Evolutionary conservation across 2,888 invertebrate genomes (phyloP), one percentile per base, ranked within the genome.

Genomic region (Acleris holmiana): DNA sequence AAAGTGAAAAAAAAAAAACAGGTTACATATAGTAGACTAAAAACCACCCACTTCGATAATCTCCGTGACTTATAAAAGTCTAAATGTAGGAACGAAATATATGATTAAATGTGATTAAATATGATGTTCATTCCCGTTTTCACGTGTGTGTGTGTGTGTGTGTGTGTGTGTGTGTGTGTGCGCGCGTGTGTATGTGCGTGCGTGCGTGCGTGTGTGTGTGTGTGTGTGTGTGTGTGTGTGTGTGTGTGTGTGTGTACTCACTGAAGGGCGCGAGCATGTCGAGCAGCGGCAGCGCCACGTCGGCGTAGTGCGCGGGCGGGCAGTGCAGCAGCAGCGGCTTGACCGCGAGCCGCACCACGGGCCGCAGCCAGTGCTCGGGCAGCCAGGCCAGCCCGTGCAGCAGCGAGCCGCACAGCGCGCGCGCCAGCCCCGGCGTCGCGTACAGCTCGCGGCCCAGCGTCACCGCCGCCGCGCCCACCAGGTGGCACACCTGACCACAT

Each of bases 371-470:
- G 88, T 97, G 96, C 86, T 98, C 98, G 46, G 98, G 98, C 80
- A 98, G 94, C 68, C 92, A 93, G 88, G 95, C 88, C 66, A 96
- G 92, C 73, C 95, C 94, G 58, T 94, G 93, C 73, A 97, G 94
- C 67, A 96, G 94, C 62, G 97, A 95, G 71, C 94, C 94, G 2
- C 95, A 92, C 56, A 98, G 92, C 59, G 96, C 96, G 68, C 94
- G 93, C 44, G 96, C 95, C 58, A 98, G 94, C 55, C 96, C 96
- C 7, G 96, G 94, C 68, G 96, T 93, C 68, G 94, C 94, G 89
- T 97, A 98, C 76, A 98, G 94, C 89, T 98, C 97, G 73, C 97
- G 94, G 0, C 97, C 97, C n/a, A 98, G 93, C 6, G 96, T 95
- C 17, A 94, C 93, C 0, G 97, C 96, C 49, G 96, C 95, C 41